Evolutionary conservation across 2,888 invertebrate genomes (phyloP), one percentile per base, ranked within the genome.

Genomic region (Cephus sareptanus): DNA sequence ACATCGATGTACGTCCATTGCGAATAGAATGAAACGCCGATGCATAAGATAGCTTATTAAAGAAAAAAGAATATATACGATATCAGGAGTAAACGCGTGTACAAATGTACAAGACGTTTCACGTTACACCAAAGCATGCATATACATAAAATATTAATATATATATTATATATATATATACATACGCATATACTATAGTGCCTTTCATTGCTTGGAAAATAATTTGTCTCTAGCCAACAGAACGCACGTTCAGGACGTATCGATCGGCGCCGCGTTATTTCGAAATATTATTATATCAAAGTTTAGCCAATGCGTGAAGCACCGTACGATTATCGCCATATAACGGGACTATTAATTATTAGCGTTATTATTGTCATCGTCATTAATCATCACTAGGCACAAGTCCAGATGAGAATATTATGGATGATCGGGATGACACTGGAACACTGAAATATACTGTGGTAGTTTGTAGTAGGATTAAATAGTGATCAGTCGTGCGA

Each of bases 291-390:
- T 40, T 56, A 71, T 15, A 71, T 71, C 31, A 31, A 71, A 71
- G 71, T 71, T 71, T 33, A 71, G 33, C 71, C 30, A 71, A 71
- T 33, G 71, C 71, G 71, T 2, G 71, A 30, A 31, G 13, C 71
- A 15, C 31, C 31, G 34, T 69, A 79, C 33, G 23, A 79, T 73
- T 77, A 79, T 75, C 23, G 31, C 13, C 69, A 33, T 37, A 73
- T 79, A 31, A 70, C 31, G 34, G 75, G 70, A 79, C 76, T 56
- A 56, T 56, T 56, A 6, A 56, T 23, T 71, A 76, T 79, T 77
- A 74, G 76, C 69, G 75, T 79, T 80, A 75, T 77, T 77, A 73
- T 40, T 69, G 78, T 80, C 31, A 75, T 76, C 68, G 76, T 79
- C 56, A 76, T 74, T 78, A 78, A 77, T 81, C 75, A 71, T 71